Evolutionary conservation across 1,140 invertebrate genomes (phyloP).

Genomic region (Listronotus bonariensis): DNA sequence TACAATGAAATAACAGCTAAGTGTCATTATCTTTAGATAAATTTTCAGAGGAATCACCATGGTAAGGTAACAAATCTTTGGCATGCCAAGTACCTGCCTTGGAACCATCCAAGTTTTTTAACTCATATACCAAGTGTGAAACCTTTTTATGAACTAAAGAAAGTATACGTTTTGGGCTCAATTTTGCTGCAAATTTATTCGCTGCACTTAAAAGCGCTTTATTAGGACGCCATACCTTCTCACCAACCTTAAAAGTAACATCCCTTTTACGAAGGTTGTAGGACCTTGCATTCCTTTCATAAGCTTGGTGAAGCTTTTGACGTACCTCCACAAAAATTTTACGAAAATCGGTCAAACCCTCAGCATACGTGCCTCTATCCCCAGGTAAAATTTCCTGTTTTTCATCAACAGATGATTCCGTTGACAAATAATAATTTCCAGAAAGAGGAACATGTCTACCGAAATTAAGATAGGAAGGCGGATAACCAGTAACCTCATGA

Average conservation of each 20-base stretch:
- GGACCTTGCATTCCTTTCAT: slow-evolving; percentile 12
- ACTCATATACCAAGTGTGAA: too few species aligned
- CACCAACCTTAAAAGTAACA: slow-evolving; percentile 27
- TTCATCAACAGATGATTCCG: not conserved
- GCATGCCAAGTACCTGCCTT: slow-evolving; percentile 26
- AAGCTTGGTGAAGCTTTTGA: slow-evolving; percentile 24
- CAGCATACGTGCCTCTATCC: slow-evolving; percentile 15
- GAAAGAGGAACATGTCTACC: too few species aligned
- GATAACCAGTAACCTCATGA: slow-evolving; percentile 30
- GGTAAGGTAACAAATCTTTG: slow-evolving; percentile 35
- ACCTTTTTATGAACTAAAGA: slow-evolving; percentile 23
- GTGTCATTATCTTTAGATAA: too few species aligned
- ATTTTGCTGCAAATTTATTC: slow-evolving; percentile 35
- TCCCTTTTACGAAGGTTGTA: slow-evolving; percentile 35
- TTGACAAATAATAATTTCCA: slow-evolving; percentile 31
- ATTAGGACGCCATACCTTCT: slow-evolving; percentile 33
- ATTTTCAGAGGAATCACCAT: too few species aligned
- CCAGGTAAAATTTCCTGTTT: slow-evolving; percentile 9
- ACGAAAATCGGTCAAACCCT: too few species aligned
- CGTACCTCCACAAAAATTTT: slow-evolving; percentile 8
- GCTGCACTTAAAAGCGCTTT: slow-evolving; percentile 26
- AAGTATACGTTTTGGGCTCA: slow-evolving; percentile 37
- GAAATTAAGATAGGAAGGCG: too few species aligned
- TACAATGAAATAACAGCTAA: too few species aligned
- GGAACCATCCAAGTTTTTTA: slow-evolving; percentile 17